phyloP scores from a whole-genome alignment of 2,113 vertebrate species.

The Scortum barcoo region DNA sequence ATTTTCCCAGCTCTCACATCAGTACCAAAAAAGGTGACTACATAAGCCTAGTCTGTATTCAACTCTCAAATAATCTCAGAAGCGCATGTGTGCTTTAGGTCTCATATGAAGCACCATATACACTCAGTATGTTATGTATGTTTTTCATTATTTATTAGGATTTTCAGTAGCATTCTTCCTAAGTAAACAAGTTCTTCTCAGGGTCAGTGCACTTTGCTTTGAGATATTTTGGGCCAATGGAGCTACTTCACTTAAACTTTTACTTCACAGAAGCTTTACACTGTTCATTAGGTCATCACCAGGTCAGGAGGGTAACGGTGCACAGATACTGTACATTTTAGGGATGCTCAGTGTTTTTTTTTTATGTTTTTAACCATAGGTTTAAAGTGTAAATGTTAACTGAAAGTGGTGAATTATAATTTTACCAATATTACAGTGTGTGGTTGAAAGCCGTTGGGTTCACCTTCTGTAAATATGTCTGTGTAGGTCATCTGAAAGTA shows the following conservation, averaged over 20 bases:
- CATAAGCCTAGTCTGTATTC: slow-evolving; percentile 1
- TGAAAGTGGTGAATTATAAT: neutral
- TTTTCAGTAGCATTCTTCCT: slow-evolving; percentile 63
- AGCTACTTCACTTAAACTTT: slow-evolving; percentile 47
- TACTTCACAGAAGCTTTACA: slow-evolving; percentile 16
- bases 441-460: neutral
- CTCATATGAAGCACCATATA: slow-evolving; percentile 38
- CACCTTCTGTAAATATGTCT: neutral
- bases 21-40: neutral
- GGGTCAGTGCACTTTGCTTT: slow-evolving; percentile 58
- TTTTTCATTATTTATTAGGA: slow-evolving; percentile 71
- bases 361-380: neutral
- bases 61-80: slow-evolving; percentile 24
- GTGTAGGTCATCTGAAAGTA: neutral
- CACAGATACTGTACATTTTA: neutral
- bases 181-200: slow-evolving; percentile 41
- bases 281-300: slow-evolving; percentile 33
- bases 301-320: slow-evolving; percentile 6
- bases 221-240: slow-evolving; percentile 49
- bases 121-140: slow-evolving; percentile 47
- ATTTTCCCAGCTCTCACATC: neutral
- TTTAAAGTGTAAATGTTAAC: too few species aligned
- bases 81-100: slow-evolving; percentile 34
- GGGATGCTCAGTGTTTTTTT: neutral
- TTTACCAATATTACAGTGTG: neutral